Conservation (phyloP, 2,797 vertebrate species). For the Lacerta agilis region DNA sequence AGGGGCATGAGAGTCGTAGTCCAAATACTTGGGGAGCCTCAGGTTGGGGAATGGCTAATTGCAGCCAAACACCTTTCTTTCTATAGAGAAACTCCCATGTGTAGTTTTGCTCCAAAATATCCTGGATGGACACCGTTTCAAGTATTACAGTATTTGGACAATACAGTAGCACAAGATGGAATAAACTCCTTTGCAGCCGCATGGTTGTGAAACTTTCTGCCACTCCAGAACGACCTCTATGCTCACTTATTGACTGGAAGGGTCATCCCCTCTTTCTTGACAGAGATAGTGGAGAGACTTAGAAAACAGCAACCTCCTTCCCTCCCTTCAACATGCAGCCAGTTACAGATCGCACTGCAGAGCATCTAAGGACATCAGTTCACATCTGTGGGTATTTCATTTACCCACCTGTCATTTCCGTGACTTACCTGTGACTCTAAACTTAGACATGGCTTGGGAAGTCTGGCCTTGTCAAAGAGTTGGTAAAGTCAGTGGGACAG, state of each 20-base stretch:
- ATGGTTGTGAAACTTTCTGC: not conserved
- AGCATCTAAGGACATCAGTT: not conserved
- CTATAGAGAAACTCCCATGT: not conserved
- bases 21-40: no score
- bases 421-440: no score
- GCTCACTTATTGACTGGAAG: not conserved
- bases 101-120: not conserved
- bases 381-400: no score
- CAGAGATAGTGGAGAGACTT: not conserved
- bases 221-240: not conserved
- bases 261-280: not conserved
- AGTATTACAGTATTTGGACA: not conserved
- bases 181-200: not conserved
- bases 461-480: not conserved
- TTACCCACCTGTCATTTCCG: no score
- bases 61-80: not conserved
- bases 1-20: no score
- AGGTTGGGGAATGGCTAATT: not conserved
- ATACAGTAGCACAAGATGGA: not conserved
- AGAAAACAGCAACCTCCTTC: not conserved
- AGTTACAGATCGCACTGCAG: not conserved
- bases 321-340: not conserved
- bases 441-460: no score
- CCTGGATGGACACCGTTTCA: not conserved
- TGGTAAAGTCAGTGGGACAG: no score